Evolutionary conservation across 1,140 invertebrate species (phyloP), one percentile per base, ranked within the genome.

Genomic region (Kradibia gibbosae): DNA sequence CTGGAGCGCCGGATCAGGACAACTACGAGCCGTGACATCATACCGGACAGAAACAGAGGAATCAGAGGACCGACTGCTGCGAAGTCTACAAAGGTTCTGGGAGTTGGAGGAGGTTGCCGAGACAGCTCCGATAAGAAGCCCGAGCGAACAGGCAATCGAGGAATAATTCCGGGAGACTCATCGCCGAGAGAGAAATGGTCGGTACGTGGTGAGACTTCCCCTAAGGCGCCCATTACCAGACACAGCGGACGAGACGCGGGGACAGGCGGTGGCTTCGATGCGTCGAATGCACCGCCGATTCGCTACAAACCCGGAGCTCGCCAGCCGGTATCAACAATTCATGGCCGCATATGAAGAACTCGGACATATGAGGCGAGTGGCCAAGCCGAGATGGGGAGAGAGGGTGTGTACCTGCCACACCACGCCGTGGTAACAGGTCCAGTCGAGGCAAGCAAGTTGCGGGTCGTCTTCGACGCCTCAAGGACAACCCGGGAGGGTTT

Each of bases 1-100:
- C n/a, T n/a, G n/a, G n/a, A n/a, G n/a, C n/a, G n/a, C n/a, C n/a
- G n/a, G n/a, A n/a, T n/a, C n/a, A n/a, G n/a, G n/a, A n/a, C n/a
- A n/a, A n/a, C n/a, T 39, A 4, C 5, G 22, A 42, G 7, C 65
- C 34, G 22, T 3, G 10, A 8, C 1, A 17, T 70, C 65, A 70
- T 3, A 36, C 34, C 88, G n/a, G 85, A 84, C 48, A 87, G 88
- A 8, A 22, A 25, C 22, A 62, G 53, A 8, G 3, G n/a, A 76
- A 17, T 42, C 80, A 4, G 20, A 83, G 0, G 57, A 77, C 5
- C 5, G 5, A n/a, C n/a, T 57, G 10, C 55, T 22, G 17, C 10
- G 5, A 5, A 5, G 31, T 15, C 22, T 85, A 10, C 53, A 82
- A 60, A 70, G 72, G 3, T 85, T 83, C 34, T 85, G 82, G 85